Conservation (phyloP, 2,888 invertebrate species). For the Hedya salicella region DNA sequence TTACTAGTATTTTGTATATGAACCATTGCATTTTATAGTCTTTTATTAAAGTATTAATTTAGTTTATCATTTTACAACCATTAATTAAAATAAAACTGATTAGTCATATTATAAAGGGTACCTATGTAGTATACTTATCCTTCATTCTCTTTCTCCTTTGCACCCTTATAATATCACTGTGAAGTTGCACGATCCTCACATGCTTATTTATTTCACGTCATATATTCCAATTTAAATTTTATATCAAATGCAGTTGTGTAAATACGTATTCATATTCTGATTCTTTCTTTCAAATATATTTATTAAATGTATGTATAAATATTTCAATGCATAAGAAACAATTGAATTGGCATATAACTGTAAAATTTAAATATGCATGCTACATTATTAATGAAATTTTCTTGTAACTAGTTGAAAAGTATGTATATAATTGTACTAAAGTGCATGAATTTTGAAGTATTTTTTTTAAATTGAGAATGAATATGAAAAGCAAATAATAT, state of each 20-base stretch:
- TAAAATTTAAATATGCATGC: not conserved
- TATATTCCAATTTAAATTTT: conserved; percentile 6
- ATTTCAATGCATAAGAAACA: not conserved
- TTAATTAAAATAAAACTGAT: not conserved
- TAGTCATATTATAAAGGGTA: conserved; percentile 17
- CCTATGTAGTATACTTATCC: conserved; percentile 33
- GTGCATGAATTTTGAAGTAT: not conserved
- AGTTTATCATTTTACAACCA: conserved; percentile 1
- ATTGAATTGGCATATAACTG: not conserved
- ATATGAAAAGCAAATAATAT: no score
- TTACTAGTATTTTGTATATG: conserved; percentile 25
- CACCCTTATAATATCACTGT: conserved; percentile 30
- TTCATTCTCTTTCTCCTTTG: conserved; percentile 21
- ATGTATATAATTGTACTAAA: not conserved
- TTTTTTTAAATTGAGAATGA: no score
- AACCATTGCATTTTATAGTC: conserved; percentile 41
- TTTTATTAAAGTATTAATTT: not conserved
- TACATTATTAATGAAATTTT: no score
- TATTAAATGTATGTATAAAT: conserved; percentile 1
- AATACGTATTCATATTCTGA: conserved; percentile 20
- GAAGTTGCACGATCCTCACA: conserved; percentile 1
- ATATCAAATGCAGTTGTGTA: conserved; percentile 39
- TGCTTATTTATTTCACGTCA: conserved; percentile 14
- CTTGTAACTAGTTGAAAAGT: not conserved
- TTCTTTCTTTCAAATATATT: conserved; percentile 1